Percentiles rank a stretch among this genome's conserved stretches.
These are phyloP conservation scores for Lacerta viridis DNA, from an alignment of 2,797 vertebrate genomes.

Conservation along the genomic window DNA sequence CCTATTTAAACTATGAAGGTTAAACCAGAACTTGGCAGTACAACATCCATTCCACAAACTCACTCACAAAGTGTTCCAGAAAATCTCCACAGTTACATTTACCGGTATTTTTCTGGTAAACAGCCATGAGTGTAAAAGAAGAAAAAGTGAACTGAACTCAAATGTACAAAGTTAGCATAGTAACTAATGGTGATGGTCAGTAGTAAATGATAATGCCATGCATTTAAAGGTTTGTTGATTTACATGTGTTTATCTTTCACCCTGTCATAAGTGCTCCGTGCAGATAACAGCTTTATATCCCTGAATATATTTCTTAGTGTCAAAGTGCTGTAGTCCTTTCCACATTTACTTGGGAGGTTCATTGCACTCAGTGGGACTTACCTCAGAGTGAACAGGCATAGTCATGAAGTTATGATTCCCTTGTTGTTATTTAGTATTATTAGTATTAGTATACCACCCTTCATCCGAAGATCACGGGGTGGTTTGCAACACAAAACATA, in stretches of 20 bases:
- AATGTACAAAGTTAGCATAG: background rate
- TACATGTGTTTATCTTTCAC: background rate
- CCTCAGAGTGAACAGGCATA: background rate
- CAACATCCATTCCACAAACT: constrained; percentile 4
- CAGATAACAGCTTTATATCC: background rate
- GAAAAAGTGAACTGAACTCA: constrained; percentile 1
- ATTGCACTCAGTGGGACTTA: background rate
- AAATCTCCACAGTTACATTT: background rate
- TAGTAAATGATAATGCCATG: background rate
- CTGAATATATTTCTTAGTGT: background rate
- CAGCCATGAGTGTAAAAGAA: background rate
- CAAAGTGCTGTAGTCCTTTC: background rate
- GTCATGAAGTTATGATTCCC: no score
- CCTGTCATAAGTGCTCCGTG: background rate
- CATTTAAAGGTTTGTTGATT: background rate
- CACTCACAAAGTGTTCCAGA: background rate
- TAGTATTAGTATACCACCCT: no score
- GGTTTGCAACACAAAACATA: no score
- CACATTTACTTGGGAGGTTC: background rate
- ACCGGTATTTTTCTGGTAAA: background rate
- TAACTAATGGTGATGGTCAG: background rate
- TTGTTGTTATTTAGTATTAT: background rate
- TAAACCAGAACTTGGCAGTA: constrained; percentile 43
- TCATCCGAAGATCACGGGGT: no score
- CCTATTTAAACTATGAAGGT: background rate